These are phyloP conservation scores for Hydropsyche betteni DNA, from an alignment of 2,888 invertebrate genomes.

Conservation along the genomic window DNA sequence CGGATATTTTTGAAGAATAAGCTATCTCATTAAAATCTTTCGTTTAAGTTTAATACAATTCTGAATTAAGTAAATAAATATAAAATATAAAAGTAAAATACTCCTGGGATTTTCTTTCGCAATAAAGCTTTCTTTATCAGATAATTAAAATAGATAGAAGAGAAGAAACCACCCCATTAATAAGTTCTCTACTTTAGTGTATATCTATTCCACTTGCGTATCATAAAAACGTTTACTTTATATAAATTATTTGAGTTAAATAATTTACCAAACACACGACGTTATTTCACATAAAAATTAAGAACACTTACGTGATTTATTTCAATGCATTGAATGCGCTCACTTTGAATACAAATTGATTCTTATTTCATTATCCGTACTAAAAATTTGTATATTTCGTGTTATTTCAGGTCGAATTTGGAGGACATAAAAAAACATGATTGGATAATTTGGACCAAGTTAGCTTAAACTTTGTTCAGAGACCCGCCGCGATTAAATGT, in stretches of 20 bases:
- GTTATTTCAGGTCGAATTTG: background rate
- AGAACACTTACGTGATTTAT: too few relatives aligned
- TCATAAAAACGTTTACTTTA: background rate
- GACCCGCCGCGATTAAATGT: slow-evolving; percentile 14
- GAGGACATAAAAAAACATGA: background rate
- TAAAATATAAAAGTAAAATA: too few relatives aligned
- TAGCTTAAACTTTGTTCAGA: slow-evolving; percentile 11
- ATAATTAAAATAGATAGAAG: slow-evolving; percentile 30
- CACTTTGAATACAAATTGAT: too few relatives aligned
- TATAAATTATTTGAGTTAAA: background rate
- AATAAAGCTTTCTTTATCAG: slow-evolving; percentile 24
- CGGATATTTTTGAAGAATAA: too few relatives aligned
- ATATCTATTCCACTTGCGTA: background rate
- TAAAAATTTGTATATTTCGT: too few relatives aligned
- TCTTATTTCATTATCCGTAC: too few relatives aligned
- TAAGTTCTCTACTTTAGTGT: too few relatives aligned
- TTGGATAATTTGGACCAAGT: slow-evolving; percentile 3
- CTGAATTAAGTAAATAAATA: too few relatives aligned
- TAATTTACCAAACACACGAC: background rate
- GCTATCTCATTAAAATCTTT: too few relatives aligned
- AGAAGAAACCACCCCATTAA: background rate
- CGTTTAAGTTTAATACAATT: too few relatives aligned
- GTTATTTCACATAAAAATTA: too few relatives aligned
- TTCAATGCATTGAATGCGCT: too few relatives aligned
- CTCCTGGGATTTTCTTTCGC: background rate